Percentiles rank a stretch among this genome's conserved stretches.
phyloP scores from a whole-genome alignment of 2,113 vertebrate genomes.

The Acanthisitta chloris region DNA sequence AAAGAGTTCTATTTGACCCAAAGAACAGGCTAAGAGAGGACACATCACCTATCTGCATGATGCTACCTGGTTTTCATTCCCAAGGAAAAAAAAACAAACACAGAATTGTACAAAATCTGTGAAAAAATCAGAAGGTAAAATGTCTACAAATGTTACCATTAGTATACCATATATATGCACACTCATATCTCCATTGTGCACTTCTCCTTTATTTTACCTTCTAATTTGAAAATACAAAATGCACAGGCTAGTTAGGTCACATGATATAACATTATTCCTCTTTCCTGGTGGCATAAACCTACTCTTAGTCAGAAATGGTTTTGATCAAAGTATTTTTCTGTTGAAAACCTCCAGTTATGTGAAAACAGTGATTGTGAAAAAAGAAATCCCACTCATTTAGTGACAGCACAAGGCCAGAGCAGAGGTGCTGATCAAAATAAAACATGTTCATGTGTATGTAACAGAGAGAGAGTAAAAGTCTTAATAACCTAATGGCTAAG shows the following conservation, averaged over 20 bases:
- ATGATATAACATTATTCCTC: neutral
- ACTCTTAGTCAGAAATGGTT: neutral
- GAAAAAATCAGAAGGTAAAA: neutral
- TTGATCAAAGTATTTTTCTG: neutral
- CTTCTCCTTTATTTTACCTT: neutral
- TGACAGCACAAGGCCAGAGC: neutral
- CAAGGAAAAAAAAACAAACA: neutral
- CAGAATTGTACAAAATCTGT: neutral
- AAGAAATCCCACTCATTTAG: neutral
- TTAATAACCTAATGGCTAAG: neutral
- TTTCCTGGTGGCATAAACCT: neutral
- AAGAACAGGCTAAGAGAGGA: neutral
- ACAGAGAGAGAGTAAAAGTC: neutral
- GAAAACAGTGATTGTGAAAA: neutral
- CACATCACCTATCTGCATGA: neutral
- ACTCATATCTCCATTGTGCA: neutral
- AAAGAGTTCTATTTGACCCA: neutral
- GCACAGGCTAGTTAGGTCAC: neutral
- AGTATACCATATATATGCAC: neutral
- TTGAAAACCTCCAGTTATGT: neutral
- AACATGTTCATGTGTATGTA: rapidly evolving
- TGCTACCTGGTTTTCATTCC: neutral
- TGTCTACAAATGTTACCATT: neutral
- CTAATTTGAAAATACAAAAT: neutral
- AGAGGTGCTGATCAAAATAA: neutral